Percentiles rank a stretch among this genome's conserved stretches.
Conservation (phyloP, 2,888 invertebrate species). For the Patella ulyssiponensis region DNA sequence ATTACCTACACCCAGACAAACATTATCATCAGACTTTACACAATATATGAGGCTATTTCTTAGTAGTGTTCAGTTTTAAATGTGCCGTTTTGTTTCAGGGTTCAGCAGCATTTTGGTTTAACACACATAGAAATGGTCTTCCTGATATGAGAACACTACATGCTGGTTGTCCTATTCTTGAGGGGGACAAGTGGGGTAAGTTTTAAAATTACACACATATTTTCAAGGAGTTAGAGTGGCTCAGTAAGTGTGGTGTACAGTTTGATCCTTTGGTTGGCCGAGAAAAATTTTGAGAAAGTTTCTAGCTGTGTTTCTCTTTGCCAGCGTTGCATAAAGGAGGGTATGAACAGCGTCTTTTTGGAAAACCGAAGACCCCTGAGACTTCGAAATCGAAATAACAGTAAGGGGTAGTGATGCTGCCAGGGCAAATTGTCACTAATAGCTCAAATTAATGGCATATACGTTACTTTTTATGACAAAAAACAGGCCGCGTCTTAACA, state of each 20-base stretch:
- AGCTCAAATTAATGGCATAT: too few relatives aligned
- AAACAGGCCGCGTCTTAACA: background rate
- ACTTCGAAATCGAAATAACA: too few relatives aligned
- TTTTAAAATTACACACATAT: background rate
- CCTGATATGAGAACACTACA: slow-evolving; percentile 91
- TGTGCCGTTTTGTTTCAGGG: slow-evolving; percentile 73
- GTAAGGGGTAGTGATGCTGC: too few relatives aligned
- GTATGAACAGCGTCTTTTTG: too few relatives aligned
- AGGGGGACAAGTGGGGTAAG: slow-evolving; percentile 89
- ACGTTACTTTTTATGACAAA: too few relatives aligned
- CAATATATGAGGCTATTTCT: too few relatives aligned
- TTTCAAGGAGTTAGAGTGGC: background rate
- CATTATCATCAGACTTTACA: too few relatives aligned
- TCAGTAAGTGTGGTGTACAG: background rate
- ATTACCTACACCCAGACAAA: too few relatives aligned
- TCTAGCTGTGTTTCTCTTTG: background rate
- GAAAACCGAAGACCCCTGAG: too few relatives aligned
- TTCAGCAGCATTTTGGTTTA: slow-evolving; percentile 96
- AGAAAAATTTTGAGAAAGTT: background rate
- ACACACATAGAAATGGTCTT: slow-evolving; percentile 89
- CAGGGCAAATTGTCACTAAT: too few relatives aligned
- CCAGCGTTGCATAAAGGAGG: too few relatives aligned
- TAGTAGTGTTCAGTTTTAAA: too few relatives aligned
- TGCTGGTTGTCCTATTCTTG: slow-evolving; percentile 95
- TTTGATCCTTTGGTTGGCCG: background rate